phyloP scores from a whole-genome alignment of 2,888 invertebrate species.

The Drosophila dives region DNA sequence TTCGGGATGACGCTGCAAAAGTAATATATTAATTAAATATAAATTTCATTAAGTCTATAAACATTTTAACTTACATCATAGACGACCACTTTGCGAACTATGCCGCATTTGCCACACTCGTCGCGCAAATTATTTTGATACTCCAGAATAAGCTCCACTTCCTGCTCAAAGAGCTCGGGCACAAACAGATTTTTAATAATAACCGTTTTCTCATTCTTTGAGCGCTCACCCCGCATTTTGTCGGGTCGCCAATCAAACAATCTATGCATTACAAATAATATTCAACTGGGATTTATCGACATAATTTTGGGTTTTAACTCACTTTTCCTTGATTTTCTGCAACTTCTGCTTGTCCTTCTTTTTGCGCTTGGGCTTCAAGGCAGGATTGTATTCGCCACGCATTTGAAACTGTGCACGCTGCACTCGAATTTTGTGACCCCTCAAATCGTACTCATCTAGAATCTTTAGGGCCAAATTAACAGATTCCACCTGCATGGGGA shows the following conservation, averaged over 20 bases:
- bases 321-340: constrained; percentile 96
- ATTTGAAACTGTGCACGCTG: constrained; percentile 97
- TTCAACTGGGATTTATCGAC: background rate
- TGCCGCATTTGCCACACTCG: constrained; percentile 96
- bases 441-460: constrained; percentile 93
- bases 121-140: constrained; percentile 95
- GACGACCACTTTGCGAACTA: constrained; percentile 94
- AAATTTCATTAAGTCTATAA: background rate
- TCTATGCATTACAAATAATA: constrained; percentile 83
- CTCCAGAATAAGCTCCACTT: constrained; percentile 94
- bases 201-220: constrained; percentile 95
- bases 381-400: constrained; percentile 97
- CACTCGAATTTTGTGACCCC: constrained; percentile 93
- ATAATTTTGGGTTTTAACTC: background rate
- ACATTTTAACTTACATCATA: constrained; percentile 90
- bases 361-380: constrained; percentile 95
- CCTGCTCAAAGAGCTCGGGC: constrained; percentile 94
- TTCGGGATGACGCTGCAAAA: constrained; percentile 92
- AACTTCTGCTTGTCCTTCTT: constrained; percentile 96
- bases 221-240: constrained; percentile 92
- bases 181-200: constrained; percentile 97
- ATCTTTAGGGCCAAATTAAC: constrained; percentile 96
- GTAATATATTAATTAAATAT: background rate
- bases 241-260: constrained; percentile 99
- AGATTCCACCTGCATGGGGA: constrained; percentile 90